Evolutionary conservation across 30 jellyfish, hydroid and myxozoan species (phyloP).

Genomic region (Rhopilema esculentum): DNA sequence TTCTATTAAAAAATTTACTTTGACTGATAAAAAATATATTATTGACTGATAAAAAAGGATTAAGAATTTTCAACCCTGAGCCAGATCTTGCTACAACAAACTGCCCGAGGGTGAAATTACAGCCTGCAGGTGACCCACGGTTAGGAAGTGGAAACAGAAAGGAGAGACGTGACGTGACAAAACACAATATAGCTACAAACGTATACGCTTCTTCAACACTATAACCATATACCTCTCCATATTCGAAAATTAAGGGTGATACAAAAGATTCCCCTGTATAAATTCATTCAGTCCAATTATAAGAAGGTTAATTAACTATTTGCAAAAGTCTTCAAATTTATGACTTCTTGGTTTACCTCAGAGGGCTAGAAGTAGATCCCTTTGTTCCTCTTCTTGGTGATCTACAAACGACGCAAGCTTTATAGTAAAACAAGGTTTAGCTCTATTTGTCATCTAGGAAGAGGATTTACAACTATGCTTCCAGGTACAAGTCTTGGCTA

Average conservation of each 20-base stretch:
- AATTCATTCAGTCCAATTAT: background rate
- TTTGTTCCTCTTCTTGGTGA: slow-evolving; percentile 88
- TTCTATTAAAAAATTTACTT: too few relatives aligned
- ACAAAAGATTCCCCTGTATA: slow-evolving; percentile 13
- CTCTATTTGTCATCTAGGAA: background rate
- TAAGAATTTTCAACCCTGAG: background rate
- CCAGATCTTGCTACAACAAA: background rate
- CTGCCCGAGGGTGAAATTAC: background rate
- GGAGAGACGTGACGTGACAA: slow-evolving; percentile 13
- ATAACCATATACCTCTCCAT: slow-evolving; percentile 6
- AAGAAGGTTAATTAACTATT: background rate
- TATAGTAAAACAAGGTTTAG: background rate
- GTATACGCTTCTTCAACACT: slow-evolving; percentile 1
- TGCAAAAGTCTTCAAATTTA: slow-evolving; percentile 26
- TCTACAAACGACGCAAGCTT: slow-evolving; percentile 47
- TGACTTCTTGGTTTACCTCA: slow-evolving; percentile 79
- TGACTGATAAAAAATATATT: too few relatives aligned
- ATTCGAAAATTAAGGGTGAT: background rate
- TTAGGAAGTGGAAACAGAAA: background rate
- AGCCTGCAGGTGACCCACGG: background rate
- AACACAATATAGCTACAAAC: slow-evolving; percentile 18
- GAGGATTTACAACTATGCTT: background rate
- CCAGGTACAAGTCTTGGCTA: too few relatives aligned
- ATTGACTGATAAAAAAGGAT: too few relatives aligned
- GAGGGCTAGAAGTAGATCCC: slow-evolving; percentile 90